Evolutionary conservation across 2,797 vertebrate species (phyloP), one percentile per base, ranked within the genome.

Genomic region (Ptychobarbus kaznakovi): DNA sequence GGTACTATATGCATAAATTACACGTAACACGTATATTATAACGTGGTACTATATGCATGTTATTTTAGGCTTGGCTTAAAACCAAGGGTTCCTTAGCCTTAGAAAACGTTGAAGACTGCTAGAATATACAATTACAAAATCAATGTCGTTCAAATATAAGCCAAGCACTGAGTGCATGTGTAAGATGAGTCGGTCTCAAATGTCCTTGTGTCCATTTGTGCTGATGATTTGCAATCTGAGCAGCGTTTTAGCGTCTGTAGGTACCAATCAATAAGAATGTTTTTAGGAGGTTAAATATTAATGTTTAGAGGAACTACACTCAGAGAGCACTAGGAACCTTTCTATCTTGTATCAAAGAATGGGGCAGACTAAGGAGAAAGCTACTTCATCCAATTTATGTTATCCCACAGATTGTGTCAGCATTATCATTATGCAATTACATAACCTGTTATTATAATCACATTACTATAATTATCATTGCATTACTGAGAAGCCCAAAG

Each of bases 171-270:
- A 79, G 83, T 84, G 66, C 83, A 79, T 79, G 66, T 58, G 75
- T n/a, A 84, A 84, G 25, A 84, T 38, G 83, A 84, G 74, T 42
- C 73, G 38, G 61, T 70, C 84, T 74, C 38, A 81, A 6, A 83
- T 76, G 46, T 82, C 61, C 66, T 82, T 66, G 44, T 63, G 9
- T 70, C 42, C 32, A 82, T 82, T 85, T 88, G 73, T 74, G 78
- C 80, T 85, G 86, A 87, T 53, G 65, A 78, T 74, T 51, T 79
- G 58, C 20, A 78, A 85, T 73, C 49, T 82, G 83, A 85, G 81
- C 35, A 12, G 69, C 1, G 1, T 72, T 73, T 20, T 42, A 38
- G 44, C 68, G 38, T 38, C 46, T 56, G 32, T 53, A 66, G 46
- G 20, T 58, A 68, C n/a, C 28, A 66, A 78, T 85, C 80, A 75